These are phyloP conservation scores for Odontothrips loti DNA, from an alignment of 2,888 invertebrate species.

Conservation along the genomic window DNA sequence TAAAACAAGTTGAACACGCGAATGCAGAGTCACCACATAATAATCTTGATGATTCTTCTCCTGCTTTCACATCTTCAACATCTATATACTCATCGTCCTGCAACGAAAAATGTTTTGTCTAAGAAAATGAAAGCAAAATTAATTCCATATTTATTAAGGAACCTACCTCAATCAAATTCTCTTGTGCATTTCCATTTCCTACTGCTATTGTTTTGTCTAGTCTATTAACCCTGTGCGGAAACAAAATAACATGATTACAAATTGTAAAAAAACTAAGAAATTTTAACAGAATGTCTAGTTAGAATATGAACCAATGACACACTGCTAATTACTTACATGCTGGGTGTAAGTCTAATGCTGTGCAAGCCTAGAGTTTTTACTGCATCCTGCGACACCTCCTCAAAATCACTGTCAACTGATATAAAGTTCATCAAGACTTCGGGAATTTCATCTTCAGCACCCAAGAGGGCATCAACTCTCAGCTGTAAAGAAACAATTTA, in stretches of 20 bases:
- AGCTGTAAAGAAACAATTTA: not conserved
- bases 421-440: slow-evolving; percentile 1
- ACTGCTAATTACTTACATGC: not conserved
- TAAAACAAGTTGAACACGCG: too few species aligned
- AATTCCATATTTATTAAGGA: slow-evolving; percentile 37
- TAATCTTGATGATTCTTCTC: not conserved
- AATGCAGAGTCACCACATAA: too few species aligned
- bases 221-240: not conserved
- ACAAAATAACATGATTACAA: not conserved
- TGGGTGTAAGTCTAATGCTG: not conserved
- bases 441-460: slow-evolving; percentile 1
- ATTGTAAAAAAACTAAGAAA: not conserved
- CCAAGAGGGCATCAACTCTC: not conserved
- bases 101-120: not conserved
- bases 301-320: not conserved
- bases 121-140: slow-evolving; percentile 38
- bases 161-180: not conserved
- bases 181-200: not conserved
- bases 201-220: not conserved
- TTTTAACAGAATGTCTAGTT: too few species aligned
- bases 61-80: not conserved
- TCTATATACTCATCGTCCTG: not conserved
- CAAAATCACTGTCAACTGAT: slow-evolving; percentile 1
- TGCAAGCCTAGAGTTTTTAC: not conserved
- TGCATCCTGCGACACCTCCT: not conserved